phyloP scores from a whole-genome alignment of 2,797 vertebrate genomes.

The Peromyscus eremicus region DNA sequence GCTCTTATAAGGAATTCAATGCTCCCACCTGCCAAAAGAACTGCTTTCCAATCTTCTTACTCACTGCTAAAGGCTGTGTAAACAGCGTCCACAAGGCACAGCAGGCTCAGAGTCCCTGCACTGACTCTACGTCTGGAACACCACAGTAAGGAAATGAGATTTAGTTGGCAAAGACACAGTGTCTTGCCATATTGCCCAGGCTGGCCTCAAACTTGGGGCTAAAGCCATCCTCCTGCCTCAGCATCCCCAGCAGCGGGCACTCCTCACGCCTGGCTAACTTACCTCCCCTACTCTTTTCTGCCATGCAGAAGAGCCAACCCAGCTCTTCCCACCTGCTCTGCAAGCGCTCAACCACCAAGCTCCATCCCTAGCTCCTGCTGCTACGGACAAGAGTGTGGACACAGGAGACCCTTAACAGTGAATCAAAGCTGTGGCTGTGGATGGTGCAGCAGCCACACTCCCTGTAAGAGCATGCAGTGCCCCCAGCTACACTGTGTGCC shows the following conservation, averaged over 20 bases:
- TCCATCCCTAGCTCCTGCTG: background rate
- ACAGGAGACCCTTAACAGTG: background rate
- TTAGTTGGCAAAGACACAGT: background rate
- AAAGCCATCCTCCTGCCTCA: background rate
- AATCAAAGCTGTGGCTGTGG: background rate
- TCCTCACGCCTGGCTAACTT: background rate
- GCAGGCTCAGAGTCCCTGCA: background rate
- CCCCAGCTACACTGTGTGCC: background rate
- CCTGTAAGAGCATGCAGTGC: background rate
- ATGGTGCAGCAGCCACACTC: background rate
- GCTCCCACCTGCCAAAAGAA: background rate
- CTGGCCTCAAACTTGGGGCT: background rate
- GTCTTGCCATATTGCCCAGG: no score
- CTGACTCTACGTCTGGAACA: background rate
- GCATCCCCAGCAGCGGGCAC: background rate
- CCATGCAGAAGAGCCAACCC: background rate
- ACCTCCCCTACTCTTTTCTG: background rate
- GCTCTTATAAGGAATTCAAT: constrained; percentile 14
- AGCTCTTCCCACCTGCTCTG: background rate
- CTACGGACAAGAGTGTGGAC: background rate
- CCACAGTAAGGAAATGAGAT: background rate
- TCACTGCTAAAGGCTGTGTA: background rate
- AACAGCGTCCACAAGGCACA: background rate
- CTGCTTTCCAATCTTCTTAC: background rate
- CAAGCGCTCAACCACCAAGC: background rate